Base-by-base conservation (phyloP, 2,888 invertebrate species). In the Margaritifera margaritifera region DNA sequence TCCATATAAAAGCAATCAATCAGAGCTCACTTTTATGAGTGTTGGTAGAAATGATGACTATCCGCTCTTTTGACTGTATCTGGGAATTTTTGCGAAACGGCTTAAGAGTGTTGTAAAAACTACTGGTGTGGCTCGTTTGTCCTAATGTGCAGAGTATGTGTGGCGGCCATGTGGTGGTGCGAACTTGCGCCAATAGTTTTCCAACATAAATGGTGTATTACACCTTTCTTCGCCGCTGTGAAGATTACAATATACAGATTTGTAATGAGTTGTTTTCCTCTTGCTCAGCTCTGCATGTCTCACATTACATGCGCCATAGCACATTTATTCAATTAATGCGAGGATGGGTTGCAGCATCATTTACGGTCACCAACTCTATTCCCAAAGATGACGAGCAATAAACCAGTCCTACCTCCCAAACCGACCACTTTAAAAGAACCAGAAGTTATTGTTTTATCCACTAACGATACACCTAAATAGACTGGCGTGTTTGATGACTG, bases 1-100 rank as follows among this genome's bases (percentile, higher is more conserved):
- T n/a, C n/a, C n/a, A n/a, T n/a, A n/a, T n/a, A n/a, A n/a, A n/a
- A n/a, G n/a, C n/a, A n/a, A n/a, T n/a, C n/a, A n/a, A n/a, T n/a
- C n/a, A n/a, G n/a, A n/a, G n/a, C n/a, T n/a, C n/a, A n/a, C n/a
- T n/a, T n/a, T n/a, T n/a, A n/a, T n/a, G n/a, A n/a, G n/a, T n/a
- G n/a, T n/a, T n/a, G n/a, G n/a, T n/a, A n/a, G n/a, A n/a, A n/a
- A n/a, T n/a, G n/a, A n/a, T n/a, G n/a, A n/a, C n/a, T n/a, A n/a
- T n/a, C n/a, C 63, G 57, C 11, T 69, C 75, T 4, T 65, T 71
- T 56, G 73, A 71, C 50, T 73, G 71, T 64, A 52, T 68, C 6
- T 76, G 76, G 76, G 73, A 73, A 54, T 69, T 73, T 51, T 69
- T 73, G 6, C n/a, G 69, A 74, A 27, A 52, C 64, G 0, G 54